Conservation (phyloP, 2,113 vertebrate species). For the Stictonetta naevosa region DNA sequence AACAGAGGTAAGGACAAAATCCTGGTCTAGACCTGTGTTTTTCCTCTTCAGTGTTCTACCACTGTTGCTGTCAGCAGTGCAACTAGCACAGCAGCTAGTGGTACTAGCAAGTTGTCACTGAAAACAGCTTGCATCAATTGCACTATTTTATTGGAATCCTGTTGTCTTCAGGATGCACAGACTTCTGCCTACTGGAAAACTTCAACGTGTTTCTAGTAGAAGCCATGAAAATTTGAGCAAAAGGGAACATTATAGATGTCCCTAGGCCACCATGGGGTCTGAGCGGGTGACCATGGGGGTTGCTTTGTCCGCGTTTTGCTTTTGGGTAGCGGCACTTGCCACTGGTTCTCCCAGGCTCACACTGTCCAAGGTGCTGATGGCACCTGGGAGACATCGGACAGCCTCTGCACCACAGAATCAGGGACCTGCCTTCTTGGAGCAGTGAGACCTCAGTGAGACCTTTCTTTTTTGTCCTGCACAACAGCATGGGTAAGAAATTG, state of each 20-base stretch:
- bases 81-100: background rate
- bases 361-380: constrained; percentile 56
- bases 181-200: background rate
- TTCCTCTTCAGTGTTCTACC: background rate
- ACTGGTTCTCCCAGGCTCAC: background rate
- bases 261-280: fast-evolving
- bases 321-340: fast-evolving
- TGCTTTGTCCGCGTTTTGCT: fast-evolving
- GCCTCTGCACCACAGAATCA: fast-evolving
- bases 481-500: background rate
- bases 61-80: background rate
- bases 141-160: background rate
- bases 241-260: background rate
- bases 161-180: background rate
- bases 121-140: background rate
- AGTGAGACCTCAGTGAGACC: too few species aligned
- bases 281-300: background rate
- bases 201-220: background rate
- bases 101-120: background rate
- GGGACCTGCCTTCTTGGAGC: background rate
- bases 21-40: background rate
- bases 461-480: background rate
- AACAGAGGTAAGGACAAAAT: background rate
- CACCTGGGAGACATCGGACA: background rate
- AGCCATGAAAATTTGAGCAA: background rate